Percentiles rank a stretch among this genome's conserved stretches.
Conservation (phyloP, 2,888 invertebrate species). For the Monopis laevigella region DNA sequence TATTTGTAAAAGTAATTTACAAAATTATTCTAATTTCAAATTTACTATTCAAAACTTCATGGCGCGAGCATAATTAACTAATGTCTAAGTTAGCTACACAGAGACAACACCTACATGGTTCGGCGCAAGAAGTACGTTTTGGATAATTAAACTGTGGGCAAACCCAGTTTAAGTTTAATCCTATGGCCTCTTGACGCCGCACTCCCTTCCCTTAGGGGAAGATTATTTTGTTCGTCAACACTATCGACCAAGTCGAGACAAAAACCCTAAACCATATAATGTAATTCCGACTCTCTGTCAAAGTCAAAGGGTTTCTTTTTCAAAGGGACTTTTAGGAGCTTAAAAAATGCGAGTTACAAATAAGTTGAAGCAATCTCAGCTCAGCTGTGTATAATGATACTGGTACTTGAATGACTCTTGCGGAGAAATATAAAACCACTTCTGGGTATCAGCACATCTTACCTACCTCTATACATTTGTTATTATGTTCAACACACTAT, state of each 20-base stretch:
- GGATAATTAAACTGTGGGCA: slow-evolving; percentile 64
- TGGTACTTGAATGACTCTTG: no score
- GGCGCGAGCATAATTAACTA: slow-evolving; percentile 54
- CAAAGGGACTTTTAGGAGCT: no score
- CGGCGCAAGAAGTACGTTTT: slow-evolving; percentile 35
- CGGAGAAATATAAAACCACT: no score
- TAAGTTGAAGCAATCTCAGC: no score
- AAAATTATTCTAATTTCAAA: slow-evolving; percentile 30
- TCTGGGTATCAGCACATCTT: no score
- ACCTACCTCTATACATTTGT: no score
- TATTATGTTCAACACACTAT: no score
- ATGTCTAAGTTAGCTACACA: slow-evolving; percentile 48
- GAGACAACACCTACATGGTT: slow-evolving; percentile 28
- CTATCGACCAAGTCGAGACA: slow-evolving; percentile 57
- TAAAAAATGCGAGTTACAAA: no score
- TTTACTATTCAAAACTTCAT: slow-evolving; percentile 31
- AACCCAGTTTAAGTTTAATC: slow-evolving; percentile 66
- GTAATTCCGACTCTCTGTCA: slow-evolving; percentile 46
- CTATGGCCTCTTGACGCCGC: slow-evolving; percentile 66
- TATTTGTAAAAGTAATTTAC: slow-evolving; percentile 2
- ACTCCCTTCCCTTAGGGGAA: slow-evolving; percentile 46
- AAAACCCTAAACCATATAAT: slow-evolving; percentile 42
- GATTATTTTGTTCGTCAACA: slow-evolving; percentile 65
- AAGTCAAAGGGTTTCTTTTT: no score
- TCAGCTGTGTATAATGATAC: no score